Conservation (phyloP, 2,888 invertebrate species). For the Blera fallax region DNA sequence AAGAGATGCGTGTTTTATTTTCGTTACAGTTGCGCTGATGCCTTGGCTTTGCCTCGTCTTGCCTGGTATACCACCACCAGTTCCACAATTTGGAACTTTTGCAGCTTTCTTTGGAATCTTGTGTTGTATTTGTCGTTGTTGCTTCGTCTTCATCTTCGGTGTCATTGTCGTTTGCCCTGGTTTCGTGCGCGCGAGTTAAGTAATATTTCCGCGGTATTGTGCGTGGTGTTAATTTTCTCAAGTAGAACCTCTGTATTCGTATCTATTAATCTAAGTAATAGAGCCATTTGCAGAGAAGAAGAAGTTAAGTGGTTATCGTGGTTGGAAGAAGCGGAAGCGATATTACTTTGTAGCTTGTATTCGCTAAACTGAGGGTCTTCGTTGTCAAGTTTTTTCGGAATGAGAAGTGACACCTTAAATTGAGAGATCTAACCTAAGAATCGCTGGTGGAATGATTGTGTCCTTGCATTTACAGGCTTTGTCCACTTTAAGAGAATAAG, state of each 20-base stretch:
- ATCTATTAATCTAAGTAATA: conserved; percentile 59
- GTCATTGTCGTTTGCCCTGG: conserved; percentile 68
- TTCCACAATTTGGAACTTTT: conserved; percentile 32
- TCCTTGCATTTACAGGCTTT: no score
- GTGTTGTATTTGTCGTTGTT: neutral
- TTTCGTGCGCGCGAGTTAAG: conserved; percentile 59
- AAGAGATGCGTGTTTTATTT: conserved; percentile 36
- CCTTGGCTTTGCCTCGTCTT: neutral
- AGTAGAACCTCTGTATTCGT: neutral
- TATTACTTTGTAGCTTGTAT: neutral
- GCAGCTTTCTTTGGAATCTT: conserved; percentile 52
- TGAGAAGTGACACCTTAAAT: neutral
- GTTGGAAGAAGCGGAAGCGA: conserved; percentile 35
- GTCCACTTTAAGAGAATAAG: no score
- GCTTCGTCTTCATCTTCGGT: conserved; percentile 10
- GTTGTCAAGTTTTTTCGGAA: neutral
- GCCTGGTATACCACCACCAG: conserved; percentile 16
- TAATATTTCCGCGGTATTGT: conserved; percentile 70
- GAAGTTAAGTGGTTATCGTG: conserved; percentile 14
- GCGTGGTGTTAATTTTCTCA: conserved; percentile 61
- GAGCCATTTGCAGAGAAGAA: conserved; percentile 26
- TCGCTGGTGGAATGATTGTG: no score
- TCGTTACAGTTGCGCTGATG: conserved; percentile 8
- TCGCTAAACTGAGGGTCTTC: neutral
- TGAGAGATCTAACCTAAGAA: neutral